Evolutionary conservation across 2,888 invertebrate genomes (phyloP), one percentile per base, ranked within the genome.

Genomic region (Cenopis cana): DNA sequence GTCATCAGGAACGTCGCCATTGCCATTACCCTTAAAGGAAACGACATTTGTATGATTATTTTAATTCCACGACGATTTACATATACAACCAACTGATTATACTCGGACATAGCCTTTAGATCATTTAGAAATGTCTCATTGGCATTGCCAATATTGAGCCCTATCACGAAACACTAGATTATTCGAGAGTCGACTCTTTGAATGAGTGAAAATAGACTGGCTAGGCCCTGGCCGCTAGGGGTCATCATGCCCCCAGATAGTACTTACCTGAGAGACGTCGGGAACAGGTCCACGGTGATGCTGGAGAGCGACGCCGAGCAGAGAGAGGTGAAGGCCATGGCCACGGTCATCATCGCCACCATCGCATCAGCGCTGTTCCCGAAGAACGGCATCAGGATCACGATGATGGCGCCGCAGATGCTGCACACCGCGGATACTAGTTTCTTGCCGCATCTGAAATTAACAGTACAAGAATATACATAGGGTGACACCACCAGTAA

Each of bases 1-100:
- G 92, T 91, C 96, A 96, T 96, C 93, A 97, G 94, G 46, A 95
- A 95, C 5, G 95, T 90, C 0, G 96, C 95, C 76, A 97, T 94
- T 0, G 96, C 95, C 95, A 96, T 95, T 1, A 96, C 96, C 82
- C 96, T 96, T 82, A 33, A 33, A 33, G 6, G 33, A 33, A 8
- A 33, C 6, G 1, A 24, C 24, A 24, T 5, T 33, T 33, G 2
- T 33, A 33, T 33, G 24, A 33, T 33, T 33, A 2, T 33, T 33
- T 33, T 33, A 33, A 33, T 33, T 33, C 33, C 8, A n/a, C n/a
- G n/a, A n/a, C n/a, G n/a, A n/a, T n/a, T n/a, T n/a, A n/a, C n/a
- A n/a, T n/a, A n/a, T n/a, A n/a, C n/a, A n/a, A n/a, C n/a, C n/a
- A n/a, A n/a, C 24, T 24, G 24, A 24, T 24, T 4, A 24, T 24